Base-by-base conservation (phyloP, 1,140 invertebrate genomes). In the Zaprionus capensis region DNA sequence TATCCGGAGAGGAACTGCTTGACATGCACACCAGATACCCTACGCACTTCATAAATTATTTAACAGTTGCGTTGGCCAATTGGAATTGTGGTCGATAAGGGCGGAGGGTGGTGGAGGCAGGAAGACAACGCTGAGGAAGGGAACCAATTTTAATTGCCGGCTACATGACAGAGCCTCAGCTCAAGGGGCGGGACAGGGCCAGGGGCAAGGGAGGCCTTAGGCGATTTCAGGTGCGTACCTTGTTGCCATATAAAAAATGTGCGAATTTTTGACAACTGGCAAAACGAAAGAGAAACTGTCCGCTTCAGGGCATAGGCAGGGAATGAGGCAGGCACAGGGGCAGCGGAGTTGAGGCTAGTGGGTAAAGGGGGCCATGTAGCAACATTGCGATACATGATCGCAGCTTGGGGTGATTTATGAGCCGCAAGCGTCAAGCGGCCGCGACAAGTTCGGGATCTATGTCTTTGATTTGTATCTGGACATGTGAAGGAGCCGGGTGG, bases 11-110 rank as follows among this genome's bases (percentile, higher is more conserved):
- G n/a, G 34, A 15, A 69, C 81, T 88, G 81, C 81, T 87, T 87
- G 78, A 88, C 83, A 87, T 87, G 83, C 83, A 85, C 78, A 66
- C 65, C 84, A 80, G 64, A 84, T 70, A 81, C 83, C 71, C 76
- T 87, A 87, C 83, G 83, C 83, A 87, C 83, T 88, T 87, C 84
- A 87, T 87, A 87, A 87, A 87, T 87, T 87, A 87, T 87, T 87
- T 81, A 87, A 81, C 84, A 87, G 83, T 74, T 68, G 77, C 73
- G 66, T 56, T 59, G 66, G 65, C 70, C 74, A 82, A 79, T 83
- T 80, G 69, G 24, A 41, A 41, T 26, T 49, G 56, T 55, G 6
- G 24, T 5, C 11, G 38, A 14, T 36, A 46, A n/a, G 5, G 4
- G 6, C 9, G 4, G 17, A 28, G 22, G 38, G 61, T 14, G 46